Conservation (phyloP, 1,140 invertebrate genomes). For the Penaeus vannamei region DNA sequence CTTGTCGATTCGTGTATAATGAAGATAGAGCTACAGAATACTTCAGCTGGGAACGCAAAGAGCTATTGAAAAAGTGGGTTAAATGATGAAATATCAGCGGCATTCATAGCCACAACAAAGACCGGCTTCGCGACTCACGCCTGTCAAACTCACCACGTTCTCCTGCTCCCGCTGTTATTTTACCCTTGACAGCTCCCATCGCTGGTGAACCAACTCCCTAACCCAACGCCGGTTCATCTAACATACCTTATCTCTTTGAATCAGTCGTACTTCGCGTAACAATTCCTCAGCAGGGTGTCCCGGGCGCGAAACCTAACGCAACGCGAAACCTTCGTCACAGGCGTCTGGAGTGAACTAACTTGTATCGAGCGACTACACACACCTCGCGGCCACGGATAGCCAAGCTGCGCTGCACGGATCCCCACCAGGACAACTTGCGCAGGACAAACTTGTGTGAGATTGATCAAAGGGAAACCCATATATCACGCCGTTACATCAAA, state of each 20-base stretch:
- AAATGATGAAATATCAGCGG: too few species aligned
- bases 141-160: slow-evolving; percentile 40
- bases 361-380: slow-evolving; percentile 31
- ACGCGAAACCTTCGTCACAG: slow-evolving; percentile 1
- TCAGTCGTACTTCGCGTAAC: slow-evolving; percentile 6
- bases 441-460: background rate
- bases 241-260: slow-evolving; percentile 29
- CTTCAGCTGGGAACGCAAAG: too few species aligned
- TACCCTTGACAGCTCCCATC: too few species aligned
- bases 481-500: too few species aligned
- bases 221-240: background rate
- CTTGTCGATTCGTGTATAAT: too few species aligned
- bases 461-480: too few species aligned
- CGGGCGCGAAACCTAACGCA: background rate
- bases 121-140: slow-evolving; percentile 41
- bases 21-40: too few species aligned
- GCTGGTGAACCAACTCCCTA: background rate
- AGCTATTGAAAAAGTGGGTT: too few species aligned
- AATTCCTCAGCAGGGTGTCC: background rate
- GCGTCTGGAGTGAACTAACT: slow-evolving; percentile 31
- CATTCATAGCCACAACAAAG: slow-evolving; percentile 24
- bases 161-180: background rate
- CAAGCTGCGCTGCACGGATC: slow-evolving; percentile 19
- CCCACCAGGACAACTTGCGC: slow-evolving; percentile 18
- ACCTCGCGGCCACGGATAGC: slow-evolving; percentile 16